Evolutionary conservation across 2,113 vertebrate genomes (phyloP).

Genomic region (Lophura nycthemera): DNA sequence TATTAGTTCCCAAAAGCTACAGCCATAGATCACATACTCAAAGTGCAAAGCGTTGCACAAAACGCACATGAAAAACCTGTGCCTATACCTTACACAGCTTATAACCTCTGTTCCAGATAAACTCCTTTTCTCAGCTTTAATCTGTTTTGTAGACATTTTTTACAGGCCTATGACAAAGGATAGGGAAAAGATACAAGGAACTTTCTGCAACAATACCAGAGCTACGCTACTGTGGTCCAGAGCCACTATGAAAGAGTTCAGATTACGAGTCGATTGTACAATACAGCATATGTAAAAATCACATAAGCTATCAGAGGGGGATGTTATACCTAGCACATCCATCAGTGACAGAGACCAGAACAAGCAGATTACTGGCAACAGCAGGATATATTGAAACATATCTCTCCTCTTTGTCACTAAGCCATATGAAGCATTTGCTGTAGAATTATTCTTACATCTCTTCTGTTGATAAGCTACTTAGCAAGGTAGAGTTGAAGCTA

Average conservation of each 20-base stretch:
- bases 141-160: background rate
- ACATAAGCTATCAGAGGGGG: background rate
- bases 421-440: background rate
- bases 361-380: background rate
- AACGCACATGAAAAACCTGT: background rate
- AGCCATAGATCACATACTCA: background rate
- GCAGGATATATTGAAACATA: background rate
- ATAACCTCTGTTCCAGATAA: background rate
- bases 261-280: background rate
- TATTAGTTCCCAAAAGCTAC: background rate
- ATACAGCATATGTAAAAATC: fast-evolving
- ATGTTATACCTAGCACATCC: background rate
- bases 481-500: constrained; percentile 1
- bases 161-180: background rate
- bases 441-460: constrained; percentile 35
- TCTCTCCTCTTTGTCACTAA: constrained; percentile 24
- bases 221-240: background rate
- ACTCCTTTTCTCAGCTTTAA: background rate
- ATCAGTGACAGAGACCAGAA: background rate
- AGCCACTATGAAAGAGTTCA: background rate
- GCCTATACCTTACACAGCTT: background rate
- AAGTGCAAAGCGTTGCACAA: background rate
- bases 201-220: background rate
- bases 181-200: background rate
- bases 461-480: constrained; percentile 54